These are phyloP conservation scores for Telmatherina bonti DNA, from an alignment of 2,797 vertebrate genomes.

Conservation along the genomic window DNA sequence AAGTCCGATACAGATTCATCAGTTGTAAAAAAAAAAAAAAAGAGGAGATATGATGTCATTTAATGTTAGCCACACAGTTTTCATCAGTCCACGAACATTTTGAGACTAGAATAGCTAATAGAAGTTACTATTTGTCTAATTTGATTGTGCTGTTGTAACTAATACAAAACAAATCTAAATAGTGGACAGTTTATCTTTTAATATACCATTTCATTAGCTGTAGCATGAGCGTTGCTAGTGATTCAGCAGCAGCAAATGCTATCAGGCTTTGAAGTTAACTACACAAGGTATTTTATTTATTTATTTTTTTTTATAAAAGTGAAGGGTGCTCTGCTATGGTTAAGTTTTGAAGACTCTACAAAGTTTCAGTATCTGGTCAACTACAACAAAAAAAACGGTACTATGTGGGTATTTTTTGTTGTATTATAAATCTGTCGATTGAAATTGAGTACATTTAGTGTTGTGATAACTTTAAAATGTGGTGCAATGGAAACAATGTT, in stretches of 20 bases:
- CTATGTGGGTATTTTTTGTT: not conserved
- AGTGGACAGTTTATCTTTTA: constrained; percentile 1
- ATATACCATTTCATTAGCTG: not conserved
- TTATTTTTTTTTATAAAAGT: not conserved
- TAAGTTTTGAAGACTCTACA: not conserved
- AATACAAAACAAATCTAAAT: not conserved
- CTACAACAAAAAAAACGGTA: not conserved
- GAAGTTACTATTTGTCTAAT: not conserved
- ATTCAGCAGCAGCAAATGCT: not conserved
- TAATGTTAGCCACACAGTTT: not conserved
- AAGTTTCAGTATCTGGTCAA: not conserved
- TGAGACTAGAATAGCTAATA: not conserved
- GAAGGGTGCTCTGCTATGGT: not conserved
- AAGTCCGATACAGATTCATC: not conserved
- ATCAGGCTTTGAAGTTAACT: not conserved
- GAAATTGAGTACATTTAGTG: not conserved
- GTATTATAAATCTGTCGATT: not conserved
- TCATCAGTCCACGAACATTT: no score
- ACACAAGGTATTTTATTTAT: no score
- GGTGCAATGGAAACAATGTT: not conserved
- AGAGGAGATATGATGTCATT: not conserved
- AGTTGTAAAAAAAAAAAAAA: not conserved
- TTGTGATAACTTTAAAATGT: not conserved
- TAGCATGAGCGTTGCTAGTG: not conserved
- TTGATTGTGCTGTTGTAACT: not conserved